These are phyloP conservation scores for Sebastes wilsoni DNA, from an alignment of 2,797 vertebrate genomes.

Conservation along the genomic window DNA sequence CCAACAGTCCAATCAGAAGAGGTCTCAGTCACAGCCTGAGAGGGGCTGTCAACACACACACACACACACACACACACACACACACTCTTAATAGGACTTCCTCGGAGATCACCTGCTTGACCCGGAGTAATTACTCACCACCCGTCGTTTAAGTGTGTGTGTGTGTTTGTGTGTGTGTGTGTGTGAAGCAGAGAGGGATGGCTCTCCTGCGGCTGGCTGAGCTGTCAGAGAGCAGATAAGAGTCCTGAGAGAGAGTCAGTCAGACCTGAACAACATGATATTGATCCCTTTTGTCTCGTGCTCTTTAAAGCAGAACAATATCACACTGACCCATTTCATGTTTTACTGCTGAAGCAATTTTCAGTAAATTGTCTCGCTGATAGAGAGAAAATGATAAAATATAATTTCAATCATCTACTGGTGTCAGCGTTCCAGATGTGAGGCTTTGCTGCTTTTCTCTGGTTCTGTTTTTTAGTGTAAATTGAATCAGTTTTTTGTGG, in stretches of 20 bases:
- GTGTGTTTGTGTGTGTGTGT: background rate
- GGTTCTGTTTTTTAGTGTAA: background rate
- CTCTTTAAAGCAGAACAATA: background rate
- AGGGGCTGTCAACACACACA: background rate
- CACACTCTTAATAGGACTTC: slow-evolving; percentile 12
- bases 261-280: background rate
- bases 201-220: slow-evolving; percentile 35
- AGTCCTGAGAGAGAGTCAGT: slow-evolving; percentile 25
- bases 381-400: slow-evolving; percentile 11
- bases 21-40: slow-evolving; percentile 4
- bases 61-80: background rate
- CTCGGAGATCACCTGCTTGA: slow-evolving; percentile 49
- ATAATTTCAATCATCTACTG: background rate
- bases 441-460: background rate
- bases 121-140: slow-evolving; percentile 61
- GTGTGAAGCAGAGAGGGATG: slow-evolving; percentile 7
- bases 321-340: background rate
- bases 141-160: slow-evolving; percentile 2
- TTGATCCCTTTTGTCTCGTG: slow-evolving; percentile 33
- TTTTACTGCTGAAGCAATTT: background rate
- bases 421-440: background rate
- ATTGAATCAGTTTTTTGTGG: background rate
- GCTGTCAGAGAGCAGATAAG: slow-evolving; percentile 55
- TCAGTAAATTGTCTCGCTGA: background rate
- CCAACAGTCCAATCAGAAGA: background rate